Evolutionary conservation across 2,113 vertebrate genomes (phyloP).

Genomic region (Amia ocellicauda): DNA sequence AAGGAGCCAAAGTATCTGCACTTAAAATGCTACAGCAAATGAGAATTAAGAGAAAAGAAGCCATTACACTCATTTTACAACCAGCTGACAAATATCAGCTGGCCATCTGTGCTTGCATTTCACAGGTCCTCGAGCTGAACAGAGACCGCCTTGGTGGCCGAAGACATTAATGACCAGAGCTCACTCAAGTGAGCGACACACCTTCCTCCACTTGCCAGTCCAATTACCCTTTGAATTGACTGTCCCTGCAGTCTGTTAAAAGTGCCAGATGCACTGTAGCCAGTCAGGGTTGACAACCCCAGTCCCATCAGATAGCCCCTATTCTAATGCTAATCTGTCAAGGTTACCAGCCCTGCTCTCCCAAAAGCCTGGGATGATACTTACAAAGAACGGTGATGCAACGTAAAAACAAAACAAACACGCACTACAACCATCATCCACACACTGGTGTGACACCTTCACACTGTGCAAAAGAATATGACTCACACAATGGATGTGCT

Average conservation of each 20-base stretch:
- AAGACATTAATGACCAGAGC: no score
- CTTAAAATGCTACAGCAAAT: neutral
- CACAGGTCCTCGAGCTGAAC: neutral
- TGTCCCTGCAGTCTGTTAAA: slow-evolving; percentile 19
- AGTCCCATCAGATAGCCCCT: slow-evolving; percentile 37
- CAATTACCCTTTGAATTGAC: neutral
- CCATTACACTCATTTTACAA: neutral
- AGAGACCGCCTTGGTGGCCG: neutral
- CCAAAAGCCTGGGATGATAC: neutral
- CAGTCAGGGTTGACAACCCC: slow-evolving; percentile 50
- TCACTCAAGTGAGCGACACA: neutral
- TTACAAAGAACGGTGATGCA: no score
- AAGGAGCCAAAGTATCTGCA: no score
- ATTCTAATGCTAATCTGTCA: slow-evolving; percentile 44
- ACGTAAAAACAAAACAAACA: no score
- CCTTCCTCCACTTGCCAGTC: slow-evolving; percentile 35
- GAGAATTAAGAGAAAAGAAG: neutral
- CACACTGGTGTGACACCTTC: no score
- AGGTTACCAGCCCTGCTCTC: slow-evolving; percentile 21
- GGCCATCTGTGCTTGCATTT: slow-evolving; percentile 14
- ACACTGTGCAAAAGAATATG: no score
- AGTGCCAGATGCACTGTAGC: slow-evolving; percentile 47
- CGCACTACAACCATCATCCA: no score
- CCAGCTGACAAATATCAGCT: neutral
- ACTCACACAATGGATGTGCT: no score